These are phyloP conservation scores for Colletes collaris DNA, from an alignment of 2,888 invertebrate genomes.

Conservation along the genomic window DNA sequence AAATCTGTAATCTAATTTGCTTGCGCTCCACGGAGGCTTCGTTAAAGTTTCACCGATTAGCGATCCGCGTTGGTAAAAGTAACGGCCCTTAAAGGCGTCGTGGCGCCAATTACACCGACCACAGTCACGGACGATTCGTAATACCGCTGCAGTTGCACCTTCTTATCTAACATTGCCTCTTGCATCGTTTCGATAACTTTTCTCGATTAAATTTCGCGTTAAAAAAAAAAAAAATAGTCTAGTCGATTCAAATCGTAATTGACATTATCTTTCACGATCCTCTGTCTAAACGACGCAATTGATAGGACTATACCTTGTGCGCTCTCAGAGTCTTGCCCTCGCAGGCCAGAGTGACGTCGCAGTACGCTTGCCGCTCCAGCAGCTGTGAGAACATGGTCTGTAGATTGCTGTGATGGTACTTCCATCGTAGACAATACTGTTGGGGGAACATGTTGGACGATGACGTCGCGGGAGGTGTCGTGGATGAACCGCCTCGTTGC, in stretches of 20 bases:
- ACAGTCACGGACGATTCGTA: too few species aligned
- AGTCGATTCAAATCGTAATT: too few species aligned
- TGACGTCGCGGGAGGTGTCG: slow-evolving; percentile 69
- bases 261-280: too few species aligned
- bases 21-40: not conserved
- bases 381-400: slow-evolving; percentile 95
- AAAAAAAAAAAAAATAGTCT: too few species aligned
- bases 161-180: too few species aligned
- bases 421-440: slow-evolving; percentile 96
- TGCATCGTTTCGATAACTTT: too few species aligned
- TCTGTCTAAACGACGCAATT: too few species aligned
- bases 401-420: slow-evolving; percentile 95
- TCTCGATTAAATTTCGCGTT: too few species aligned
- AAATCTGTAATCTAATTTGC: not conserved
- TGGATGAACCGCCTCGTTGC: slow-evolving; percentile 77
- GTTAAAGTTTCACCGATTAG: slow-evolving; percentile 9
- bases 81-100: too few species aligned
- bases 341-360: slow-evolving; percentile 95
- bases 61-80: too few species aligned
- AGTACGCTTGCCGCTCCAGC: slow-evolving; percentile 93
- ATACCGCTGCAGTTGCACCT: too few species aligned
- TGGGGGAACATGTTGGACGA: slow-evolving; percentile 89
- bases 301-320: slow-evolving; percentile 84
- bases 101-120: too few species aligned
- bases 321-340: slow-evolving; percentile 91